Conservation (phyloP, 2,797 vertebrate genomes). For the Hemibagrus guttatus region DNA sequence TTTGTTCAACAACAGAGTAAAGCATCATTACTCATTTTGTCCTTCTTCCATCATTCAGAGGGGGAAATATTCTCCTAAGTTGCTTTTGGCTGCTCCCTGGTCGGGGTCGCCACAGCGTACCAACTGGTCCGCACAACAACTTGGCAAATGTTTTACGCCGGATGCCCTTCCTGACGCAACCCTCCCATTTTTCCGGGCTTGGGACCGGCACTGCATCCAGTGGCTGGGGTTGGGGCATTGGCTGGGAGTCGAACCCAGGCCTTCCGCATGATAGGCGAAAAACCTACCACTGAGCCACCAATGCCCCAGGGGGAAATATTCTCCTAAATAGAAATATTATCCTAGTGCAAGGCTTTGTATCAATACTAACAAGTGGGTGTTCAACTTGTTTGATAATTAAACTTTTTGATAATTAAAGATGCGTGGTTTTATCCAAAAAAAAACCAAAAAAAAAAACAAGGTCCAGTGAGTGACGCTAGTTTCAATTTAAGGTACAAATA, state of each 20-base stretch:
- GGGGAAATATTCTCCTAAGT: background rate
- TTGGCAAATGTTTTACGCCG: too few species aligned
- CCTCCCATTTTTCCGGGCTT: too few species aligned
- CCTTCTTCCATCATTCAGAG: background rate
- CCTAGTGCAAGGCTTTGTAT: background rate
- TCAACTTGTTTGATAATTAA: background rate
- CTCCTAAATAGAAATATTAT: background rate
- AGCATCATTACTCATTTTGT: background rate
- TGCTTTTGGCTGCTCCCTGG: too few species aligned
- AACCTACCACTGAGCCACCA: too few species aligned
- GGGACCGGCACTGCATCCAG: too few species aligned
- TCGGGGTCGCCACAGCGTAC: too few species aligned
- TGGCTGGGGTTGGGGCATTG: too few species aligned
- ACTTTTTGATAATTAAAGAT: background rate
- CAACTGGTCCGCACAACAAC: too few species aligned
- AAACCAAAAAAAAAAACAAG: conserved; percentile 1
- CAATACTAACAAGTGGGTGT: background rate
- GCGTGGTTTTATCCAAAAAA: background rate
- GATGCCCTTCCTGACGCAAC: too few species aligned
- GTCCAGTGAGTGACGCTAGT: conserved; percentile 27
- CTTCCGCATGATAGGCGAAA: too few species aligned
- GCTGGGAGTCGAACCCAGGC: too few species aligned
- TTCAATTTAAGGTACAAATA: conserved; percentile 25
- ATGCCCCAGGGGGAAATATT: background rate
- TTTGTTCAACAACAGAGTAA: background rate